These are phyloP conservation scores for Holothuria glaberrima DNA, from an alignment of 35 echinoderm and acorn worm genomes.

Conservation along the genomic window DNA sequence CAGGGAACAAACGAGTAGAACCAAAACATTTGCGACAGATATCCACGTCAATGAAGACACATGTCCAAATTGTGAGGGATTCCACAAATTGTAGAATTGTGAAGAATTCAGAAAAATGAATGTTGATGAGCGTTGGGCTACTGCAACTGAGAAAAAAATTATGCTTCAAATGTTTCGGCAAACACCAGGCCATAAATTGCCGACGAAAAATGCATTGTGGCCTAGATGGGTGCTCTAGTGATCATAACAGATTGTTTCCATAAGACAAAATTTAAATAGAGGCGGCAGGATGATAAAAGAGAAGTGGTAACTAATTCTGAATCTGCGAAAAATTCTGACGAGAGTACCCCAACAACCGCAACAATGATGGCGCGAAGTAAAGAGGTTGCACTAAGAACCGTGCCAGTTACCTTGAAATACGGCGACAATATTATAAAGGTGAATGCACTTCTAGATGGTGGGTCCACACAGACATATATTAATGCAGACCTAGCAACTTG, in stretches of 20 bases:
- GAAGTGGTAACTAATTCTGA: neutral
- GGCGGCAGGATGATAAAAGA: neutral
- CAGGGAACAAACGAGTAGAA: constrained; percentile 29
- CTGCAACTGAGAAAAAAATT: constrained; percentile 41
- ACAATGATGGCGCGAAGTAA: constrained; percentile 35
- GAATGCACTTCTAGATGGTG: constrained; percentile 61
- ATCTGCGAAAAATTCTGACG: neutral
- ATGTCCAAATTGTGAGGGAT: constrained; percentile 6
- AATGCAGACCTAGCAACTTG: constrained; percentile 5
- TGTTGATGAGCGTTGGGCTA: constrained; percentile 49
- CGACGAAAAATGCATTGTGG: constrained; percentile 16
- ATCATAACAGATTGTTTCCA: constrained; percentile 43
- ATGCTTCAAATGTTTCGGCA: constrained; percentile 55
- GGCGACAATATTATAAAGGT: constrained; percentile 32
- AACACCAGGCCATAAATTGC: constrained; percentile 27
- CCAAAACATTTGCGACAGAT: constrained; percentile 25
- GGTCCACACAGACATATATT: neutral
- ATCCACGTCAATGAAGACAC: neutral
- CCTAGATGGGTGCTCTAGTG: constrained; percentile 40
- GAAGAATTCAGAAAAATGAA: constrained; percentile 19
- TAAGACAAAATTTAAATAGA: neutral
- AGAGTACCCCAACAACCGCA: neutral
- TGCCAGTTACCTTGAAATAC: constrained; percentile 31
- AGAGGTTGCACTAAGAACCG: neutral
- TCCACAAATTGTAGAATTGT: constrained; percentile 55